Percentiles rank a stretch among this genome's conserved stretches.
These are phyloP conservation scores for Oppia nitens DNA, from an alignment of 1,140 invertebrate genomes.

Conservation along the genomic window DNA sequence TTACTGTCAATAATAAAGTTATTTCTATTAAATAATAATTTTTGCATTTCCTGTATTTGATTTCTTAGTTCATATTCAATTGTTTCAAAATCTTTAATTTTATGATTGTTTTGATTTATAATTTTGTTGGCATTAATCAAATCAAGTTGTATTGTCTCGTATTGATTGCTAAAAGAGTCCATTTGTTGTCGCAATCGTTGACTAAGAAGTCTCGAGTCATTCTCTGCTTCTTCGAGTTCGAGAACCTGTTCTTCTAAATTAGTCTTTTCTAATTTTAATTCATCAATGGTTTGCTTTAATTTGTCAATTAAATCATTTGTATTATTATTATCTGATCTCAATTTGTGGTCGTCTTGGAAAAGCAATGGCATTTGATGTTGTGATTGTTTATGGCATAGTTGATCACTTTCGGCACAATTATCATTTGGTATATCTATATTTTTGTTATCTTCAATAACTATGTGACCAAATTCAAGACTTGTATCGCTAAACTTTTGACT, in stretches of 20 bases:
- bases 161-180: conserved; percentile 15
- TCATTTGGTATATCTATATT: too few relatives aligned
- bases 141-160: conserved; percentile 14
- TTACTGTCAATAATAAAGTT: neutral
- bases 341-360: neutral
- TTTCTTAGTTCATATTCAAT: conserved; percentile 39
- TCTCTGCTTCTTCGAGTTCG: conserved; percentile 21
- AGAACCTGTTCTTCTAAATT: conserved; percentile 18
- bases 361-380: neutral
- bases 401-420: neutral
- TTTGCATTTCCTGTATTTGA: conserved; percentile 27
- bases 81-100: conserved; percentile 37
- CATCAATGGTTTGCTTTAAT: conserved; percentile 3
- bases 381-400: neutral
- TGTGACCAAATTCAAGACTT: neutral
- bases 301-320: neutral
- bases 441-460: too few relatives aligned
- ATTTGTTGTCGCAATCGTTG: conserved; percentile 18
- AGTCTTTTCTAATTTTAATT: conserved; percentile 14
- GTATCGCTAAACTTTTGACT: neutral
- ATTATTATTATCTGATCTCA: neutral
- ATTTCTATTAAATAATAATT: neutral
- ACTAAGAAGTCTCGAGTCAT: conserved; percentile 18
- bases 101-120: conserved; percentile 23
- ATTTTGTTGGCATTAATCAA: conserved; percentile 13